Base-by-base conservation (phyloP, 2,888 invertebrate genomes). In the Eustalomyia histrio region DNA sequence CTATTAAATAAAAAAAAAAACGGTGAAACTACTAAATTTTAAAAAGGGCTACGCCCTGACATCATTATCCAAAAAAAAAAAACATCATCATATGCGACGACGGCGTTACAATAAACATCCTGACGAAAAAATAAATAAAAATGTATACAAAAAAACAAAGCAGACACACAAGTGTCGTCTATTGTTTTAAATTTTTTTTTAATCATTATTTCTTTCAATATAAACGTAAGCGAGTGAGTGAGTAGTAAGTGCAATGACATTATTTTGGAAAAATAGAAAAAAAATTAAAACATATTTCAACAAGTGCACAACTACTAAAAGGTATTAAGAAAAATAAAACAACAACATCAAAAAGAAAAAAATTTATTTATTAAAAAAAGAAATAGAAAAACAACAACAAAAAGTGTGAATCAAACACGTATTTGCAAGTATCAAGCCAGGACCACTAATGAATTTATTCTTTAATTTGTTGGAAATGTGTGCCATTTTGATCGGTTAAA, bases 161-260 rank as follows among this genome's bases (percentile, higher is more conserved):
- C 79, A 79, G 79, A 74, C 73, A 74, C 80, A 76, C 80, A 81
- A 81, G 80, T 81, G 80, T 74, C 76, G 80, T 81, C 80, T 81
- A 80, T 80, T 80, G 76, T 80, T 63, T 72, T 72, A 47, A n/a
- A n/a, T 47, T 47, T 64, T 47, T 69, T 52, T 60, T 55, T 68
- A 47, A 43, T 24, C 57, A 61, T 60, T 76, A 64, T 52, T 47
- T 72, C 76, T 80, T 73, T 35, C 64, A 76, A 72, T 33, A 35
- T 63, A 33, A 35, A 55, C 35, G 52, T 24, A 57, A 57, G n/a
- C n/a, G n/a, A 29, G 21, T 0, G 21, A 55, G 64, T 65, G 52
- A 17, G 17, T 65, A 55, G 29, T 65, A 67, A 67, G 81, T 81
- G 78, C 81, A 81, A 75, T 78, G 81, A 81, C 81, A 78, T 78